Base-by-base conservation (phyloP, 2,113 vertebrate genomes). In the Microtus pennsylvanicus region DNA sequence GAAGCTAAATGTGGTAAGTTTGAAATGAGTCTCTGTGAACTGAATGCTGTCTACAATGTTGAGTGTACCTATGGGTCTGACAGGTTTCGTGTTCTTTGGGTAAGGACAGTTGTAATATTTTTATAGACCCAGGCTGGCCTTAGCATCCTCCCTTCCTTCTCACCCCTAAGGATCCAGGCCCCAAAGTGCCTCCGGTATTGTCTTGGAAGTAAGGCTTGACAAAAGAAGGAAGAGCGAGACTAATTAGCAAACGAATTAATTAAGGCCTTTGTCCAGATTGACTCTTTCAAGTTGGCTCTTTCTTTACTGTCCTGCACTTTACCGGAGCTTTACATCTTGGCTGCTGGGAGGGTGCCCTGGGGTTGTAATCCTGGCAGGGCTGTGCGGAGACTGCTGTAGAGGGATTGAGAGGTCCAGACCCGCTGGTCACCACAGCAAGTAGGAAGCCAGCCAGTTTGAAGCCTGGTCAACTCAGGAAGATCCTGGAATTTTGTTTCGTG, bases 191-290 rank as follows among this genome's bases (percentile, higher is more conserved):
- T 28, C 0, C 19, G 86, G 77, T 85, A 81, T 95, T 96, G 93
- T 93, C 95, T 97, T 88, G 82, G 38, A 97, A 95, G 92, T 96
- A 77, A 92, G 82, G 89, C 94, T 96, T 89, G 65, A 95, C 92
- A 91, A 92, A 95, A 95, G 94, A 88, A 86, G 28, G 52, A 85
- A 88, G 86, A 90, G 90, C 94, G 94, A 94, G 94, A 95, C 94
- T 97, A 93, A 97, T 97, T 97, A 96, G 95, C 86, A 96, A 90
- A 94, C 72, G 93, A 92, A 87, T 96, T 97, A 96, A 97, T 97
- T 96, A 97, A 94, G 81, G 89, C 78, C 86, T 87, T 96, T 97
- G 97, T 97, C 93, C 92, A 45, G 55, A 70, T 76, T 83, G 91
- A 87, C 75, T 95, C 81, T 89, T 78, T 95, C 91, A 96, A 97